Evolutionary conservation across 2,113 vertebrate genomes (phyloP).

Genomic region (Hemicordylus capensis): DNA sequence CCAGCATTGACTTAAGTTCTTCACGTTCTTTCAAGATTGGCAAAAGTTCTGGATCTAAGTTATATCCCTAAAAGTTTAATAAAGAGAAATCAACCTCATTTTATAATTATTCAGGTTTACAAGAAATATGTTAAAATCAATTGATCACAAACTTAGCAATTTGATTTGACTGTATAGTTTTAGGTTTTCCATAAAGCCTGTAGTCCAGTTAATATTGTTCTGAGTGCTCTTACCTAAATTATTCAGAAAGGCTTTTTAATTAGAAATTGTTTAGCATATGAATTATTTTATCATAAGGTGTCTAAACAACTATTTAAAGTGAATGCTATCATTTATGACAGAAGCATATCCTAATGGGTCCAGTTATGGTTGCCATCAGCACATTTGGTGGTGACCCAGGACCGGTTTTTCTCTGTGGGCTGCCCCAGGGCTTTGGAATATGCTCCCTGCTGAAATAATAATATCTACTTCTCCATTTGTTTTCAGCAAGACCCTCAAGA

Average conservation of each 20-base stretch:
- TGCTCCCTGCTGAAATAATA: too few relatives aligned
- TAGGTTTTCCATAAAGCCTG: not conserved
- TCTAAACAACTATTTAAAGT: not conserved
- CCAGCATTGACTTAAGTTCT: conserved; percentile 76
- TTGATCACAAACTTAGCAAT: not conserved
- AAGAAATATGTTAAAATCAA: not conserved
- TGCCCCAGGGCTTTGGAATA: too few relatives aligned
- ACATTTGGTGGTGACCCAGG: too few relatives aligned
- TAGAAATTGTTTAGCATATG: not conserved
- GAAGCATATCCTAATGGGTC: not conserved
- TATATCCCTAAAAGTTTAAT: conserved; percentile 64
- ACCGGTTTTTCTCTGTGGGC: too few relatives aligned
- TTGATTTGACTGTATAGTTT: not conserved
- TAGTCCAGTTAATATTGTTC: not conserved
- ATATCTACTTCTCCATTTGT: too few relatives aligned
- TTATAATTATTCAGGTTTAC: not conserved
- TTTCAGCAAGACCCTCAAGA: too few relatives aligned
- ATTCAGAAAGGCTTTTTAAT: not conserved
- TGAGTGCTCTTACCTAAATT: not conserved
- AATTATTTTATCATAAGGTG: not conserved
- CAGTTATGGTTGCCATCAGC: too few relatives aligned
- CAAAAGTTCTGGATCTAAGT: conserved; percentile 75
- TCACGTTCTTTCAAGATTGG: conserved; percentile 77
- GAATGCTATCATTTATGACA: not conserved
- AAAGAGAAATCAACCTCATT: conserved; percentile 25